Evolutionary conservation across 1,140 invertebrate genomes (phyloP).

Genomic region (Andrena cerasifolii): DNA sequence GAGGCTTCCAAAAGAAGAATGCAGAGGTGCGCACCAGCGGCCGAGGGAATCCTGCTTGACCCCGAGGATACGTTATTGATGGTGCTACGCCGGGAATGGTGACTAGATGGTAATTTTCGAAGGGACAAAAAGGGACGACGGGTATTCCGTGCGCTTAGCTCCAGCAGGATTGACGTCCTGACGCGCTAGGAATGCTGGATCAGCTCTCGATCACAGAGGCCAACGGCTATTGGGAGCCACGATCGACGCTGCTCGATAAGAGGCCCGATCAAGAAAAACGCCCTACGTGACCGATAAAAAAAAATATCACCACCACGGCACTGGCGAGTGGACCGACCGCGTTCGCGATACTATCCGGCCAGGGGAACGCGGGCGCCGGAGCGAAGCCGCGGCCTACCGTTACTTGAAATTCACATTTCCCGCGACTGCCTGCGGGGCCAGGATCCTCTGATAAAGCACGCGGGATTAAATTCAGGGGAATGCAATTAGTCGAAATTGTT

Average conservation of each 20-base stretch:
- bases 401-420: conserved; percentile 13
- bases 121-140: conserved; percentile 38
- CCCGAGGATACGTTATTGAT: conserved; percentile 63
- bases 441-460: background rate
- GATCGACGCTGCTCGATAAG: conserved; percentile 30
- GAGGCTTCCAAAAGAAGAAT: conserved; percentile 4
- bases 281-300: background rate
- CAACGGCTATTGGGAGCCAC: background rate
- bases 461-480: conserved; percentile 1
- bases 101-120: conserved; percentile 67
- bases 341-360: background rate
- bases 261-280: conserved; percentile 5
- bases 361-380: no score
- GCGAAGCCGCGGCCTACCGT: background rate
- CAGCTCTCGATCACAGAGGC: conserved; percentile 13
- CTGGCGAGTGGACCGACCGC: no score
- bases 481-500: conserved; percentile 11
- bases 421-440: background rate
- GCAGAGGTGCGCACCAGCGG: conserved; percentile 37
- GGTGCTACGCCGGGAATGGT: conserved; percentile 57
- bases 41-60: conserved; percentile 44
- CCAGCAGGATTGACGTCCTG: conserved; percentile 51
- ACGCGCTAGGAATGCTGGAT: conserved; percentile 57
- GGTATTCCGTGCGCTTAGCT: conserved; percentile 47
- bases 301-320: background rate